Conservation (phyloP, 2,113 vertebrate species). For the Actenoides hombroni region DNA sequence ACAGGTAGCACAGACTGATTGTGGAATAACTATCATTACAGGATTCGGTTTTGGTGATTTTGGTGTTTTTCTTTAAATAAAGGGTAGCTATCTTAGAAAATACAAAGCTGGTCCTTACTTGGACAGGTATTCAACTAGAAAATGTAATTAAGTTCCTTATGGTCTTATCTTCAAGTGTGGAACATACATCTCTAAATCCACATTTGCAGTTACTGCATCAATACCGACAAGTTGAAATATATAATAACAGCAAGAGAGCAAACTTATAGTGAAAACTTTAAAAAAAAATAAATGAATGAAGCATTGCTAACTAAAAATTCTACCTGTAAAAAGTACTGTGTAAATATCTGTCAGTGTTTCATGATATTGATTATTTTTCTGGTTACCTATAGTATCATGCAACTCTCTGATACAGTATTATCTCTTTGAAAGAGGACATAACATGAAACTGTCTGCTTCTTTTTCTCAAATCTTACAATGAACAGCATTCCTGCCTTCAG, state of each 20-base stretch:
- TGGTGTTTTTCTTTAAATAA: neutral
- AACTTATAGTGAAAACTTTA: neutral
- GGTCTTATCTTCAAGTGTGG: neutral
- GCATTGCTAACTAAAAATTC: neutral
- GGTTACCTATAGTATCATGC: accelerated
- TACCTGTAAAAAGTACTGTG: neutral
- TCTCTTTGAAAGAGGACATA: neutral
- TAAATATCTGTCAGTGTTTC: neutral
- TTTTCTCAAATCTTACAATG: neutral
- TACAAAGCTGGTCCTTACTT: neutral
- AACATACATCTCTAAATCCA: neutral
- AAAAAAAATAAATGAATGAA: no score
- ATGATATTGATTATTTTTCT: neutral
- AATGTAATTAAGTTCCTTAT: neutral
- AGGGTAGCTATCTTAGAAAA: neutral
- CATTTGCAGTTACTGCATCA: neutral
- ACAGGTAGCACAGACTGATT: neutral
- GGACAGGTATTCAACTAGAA: neutral
- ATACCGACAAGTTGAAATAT: neutral
- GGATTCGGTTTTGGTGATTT: neutral
- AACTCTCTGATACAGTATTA: neutral
- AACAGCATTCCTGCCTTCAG: neutral
- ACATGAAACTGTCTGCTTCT: neutral
- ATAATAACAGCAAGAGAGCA: neutral
- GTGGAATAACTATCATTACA: neutral